Evolutionary conservation across 2,113 vertebrate species (phyloP), one percentile per base, ranked within the genome.

Genomic region (Rousettus leschenaultii): DNA sequence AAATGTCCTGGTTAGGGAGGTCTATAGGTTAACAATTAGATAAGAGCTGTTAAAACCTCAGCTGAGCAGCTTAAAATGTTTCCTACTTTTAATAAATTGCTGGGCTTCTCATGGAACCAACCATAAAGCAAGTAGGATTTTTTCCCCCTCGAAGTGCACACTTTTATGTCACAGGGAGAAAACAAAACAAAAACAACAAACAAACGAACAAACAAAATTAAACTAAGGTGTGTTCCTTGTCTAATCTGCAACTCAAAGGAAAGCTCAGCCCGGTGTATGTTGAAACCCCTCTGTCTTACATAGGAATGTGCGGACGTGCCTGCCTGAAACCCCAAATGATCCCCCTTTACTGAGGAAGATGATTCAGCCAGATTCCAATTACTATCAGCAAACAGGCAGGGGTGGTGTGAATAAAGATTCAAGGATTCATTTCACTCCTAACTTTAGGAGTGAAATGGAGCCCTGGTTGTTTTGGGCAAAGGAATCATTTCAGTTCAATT

Each of bases 21-120:
- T 66, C 79, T 94, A 51, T 75, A 45, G 91, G 91, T 97, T 95
- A 98, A 98, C 35, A 7, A 97, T 97, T 98, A 97, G 88, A 96
- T 94, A 97, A 90, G 74, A 89, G 57, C 78, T 86, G 82, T 96
- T 97, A 96, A 86, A 92, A 88, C 95, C 86, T 96, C 88, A 96
- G 82, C 86, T 91, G 91, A 97, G 63, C 66, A 79, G 86, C 86
- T 96, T 86, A 33, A 95, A 94, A 88, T 96, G 74, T 94, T 91
- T 95, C 53, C 82, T 66, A 74, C 77, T 95, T 91, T 91, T 78
- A 91, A 95, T 79, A 94, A 97, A 40, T 51, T 91, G 66, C 40
- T 85, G 94, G 80, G 45, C 73, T 90, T 94, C 75, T 94, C 18
- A 59, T 63, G 55, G 86, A 97, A 53, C 33, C 65, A 94, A 86